A percentile compares a stretch with the other conserved stretches of the same genome.
Evolutionary conservation across 2,888 invertebrate genomes (phyloP).

Genomic region (Scrobipalpa costella): DNA sequence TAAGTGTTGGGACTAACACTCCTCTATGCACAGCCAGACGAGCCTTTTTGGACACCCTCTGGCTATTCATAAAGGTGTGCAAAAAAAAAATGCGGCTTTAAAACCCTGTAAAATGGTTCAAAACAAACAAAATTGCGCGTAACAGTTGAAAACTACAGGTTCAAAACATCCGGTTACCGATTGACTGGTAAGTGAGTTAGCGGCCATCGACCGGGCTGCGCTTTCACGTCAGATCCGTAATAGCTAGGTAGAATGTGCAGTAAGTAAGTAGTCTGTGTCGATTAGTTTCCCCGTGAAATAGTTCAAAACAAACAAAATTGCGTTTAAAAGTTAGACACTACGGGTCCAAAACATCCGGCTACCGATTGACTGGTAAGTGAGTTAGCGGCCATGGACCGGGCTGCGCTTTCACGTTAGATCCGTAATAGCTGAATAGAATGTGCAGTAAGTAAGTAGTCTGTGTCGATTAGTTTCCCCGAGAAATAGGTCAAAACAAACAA

Average conservation of each 20-base stretch:
- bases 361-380: not conserved
- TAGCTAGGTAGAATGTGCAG: not conserved
- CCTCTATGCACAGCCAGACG: too few species aligned
- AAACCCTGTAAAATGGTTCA: too few species aligned
- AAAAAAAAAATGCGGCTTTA: too few species aligned
- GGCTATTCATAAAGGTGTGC: too few species aligned
- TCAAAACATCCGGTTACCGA: slow-evolving; percentile 7
- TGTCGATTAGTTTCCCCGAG: not conserved
- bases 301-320: not conserved
- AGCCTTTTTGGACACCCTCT: too few species aligned
- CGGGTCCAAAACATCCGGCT: slow-evolving; percentile 4
- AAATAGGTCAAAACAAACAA: not conserved
- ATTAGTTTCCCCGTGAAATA: too few species aligned
- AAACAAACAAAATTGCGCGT: not conserved
- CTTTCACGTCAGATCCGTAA: too few species aligned
- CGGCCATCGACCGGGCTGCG: not conserved
- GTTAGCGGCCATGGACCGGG: slow-evolving; percentile 4
- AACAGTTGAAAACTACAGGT: not conserved
- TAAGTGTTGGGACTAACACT: too few species aligned
- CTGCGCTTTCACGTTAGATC: not conserved
- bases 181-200: slow-evolving; percentile 7
- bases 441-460: too few species aligned
- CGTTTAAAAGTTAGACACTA: not conserved
- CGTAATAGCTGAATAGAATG: too few species aligned
- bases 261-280: not conserved